Base-by-base conservation (phyloP, 2,113 vertebrate genomes). In the Psilopsiagon aymara region DNA sequence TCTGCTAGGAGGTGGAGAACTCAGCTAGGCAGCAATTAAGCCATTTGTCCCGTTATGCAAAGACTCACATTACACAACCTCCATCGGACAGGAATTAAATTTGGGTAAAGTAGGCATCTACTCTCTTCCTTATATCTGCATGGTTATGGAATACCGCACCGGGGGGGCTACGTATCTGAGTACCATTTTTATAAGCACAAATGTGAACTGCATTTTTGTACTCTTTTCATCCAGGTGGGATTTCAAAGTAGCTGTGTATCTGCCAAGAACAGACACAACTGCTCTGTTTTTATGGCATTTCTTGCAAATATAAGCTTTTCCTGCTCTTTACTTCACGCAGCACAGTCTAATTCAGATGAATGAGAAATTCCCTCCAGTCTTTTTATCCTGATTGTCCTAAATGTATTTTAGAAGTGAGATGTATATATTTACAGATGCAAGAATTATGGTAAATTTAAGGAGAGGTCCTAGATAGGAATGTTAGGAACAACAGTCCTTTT, bases 81-180 rank as follows among this genome's bases (percentile, higher is more conserved):
- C 28, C 37, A 23, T 43, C 43, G 5, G 10, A 28, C 25, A 77
- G 52, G 59, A 92, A 60, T 66, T 69, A 64, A 63, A 67, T 35
- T 19, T 9, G 52, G 17, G 10, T 60, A 67, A 74, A 92, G 37
- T 69, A 62, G 64, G 41, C 60, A 63, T 37, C 47, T 89, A 9
- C 37, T 55, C 77, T 57, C 16, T 67, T 43, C 49, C n/a, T 27
- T 81, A 39, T 7, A 10, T 76, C 57, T 74, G 0, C 0, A 0
- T 47, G 33, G 20, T 57, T 91, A 39, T 21, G 37, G 68, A 93
- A 39, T 51, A 47, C 21, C 63, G 64, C 41, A 47, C 18, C 21
- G 47, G 47, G 10, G 21, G 13, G 11, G 23, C 21, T 49, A 4
- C 4, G 13, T 46, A 29, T 37, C 67, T 53, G 6, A 69, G 41